These are phyloP conservation scores for Balearica regulorum DNA, from an alignment of 2,797 vertebrate genomes.

Conservation along the genomic window DNA sequence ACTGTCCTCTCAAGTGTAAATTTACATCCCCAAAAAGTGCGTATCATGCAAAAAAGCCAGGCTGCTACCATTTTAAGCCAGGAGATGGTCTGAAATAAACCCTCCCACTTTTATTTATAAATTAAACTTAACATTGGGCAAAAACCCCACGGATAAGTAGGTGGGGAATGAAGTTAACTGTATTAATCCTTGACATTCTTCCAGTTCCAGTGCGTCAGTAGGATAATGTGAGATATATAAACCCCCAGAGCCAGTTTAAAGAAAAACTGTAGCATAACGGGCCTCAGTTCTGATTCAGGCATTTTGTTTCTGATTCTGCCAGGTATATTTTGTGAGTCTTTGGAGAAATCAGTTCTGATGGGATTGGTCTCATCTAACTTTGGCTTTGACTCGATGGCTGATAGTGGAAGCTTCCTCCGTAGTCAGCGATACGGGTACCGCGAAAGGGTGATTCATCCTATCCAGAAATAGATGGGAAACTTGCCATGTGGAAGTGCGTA, in stretches of 20 bases:
- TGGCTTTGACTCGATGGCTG: neutral
- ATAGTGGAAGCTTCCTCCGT: neutral
- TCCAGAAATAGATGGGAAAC: neutral
- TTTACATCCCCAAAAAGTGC: neutral
- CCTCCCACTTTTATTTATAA: neutral
- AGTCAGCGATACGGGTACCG: accelerated
- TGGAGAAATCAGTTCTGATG: neutral
- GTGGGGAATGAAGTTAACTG: neutral
- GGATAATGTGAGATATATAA: neutral
- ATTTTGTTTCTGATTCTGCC: neutral
- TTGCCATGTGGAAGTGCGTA: neutral
- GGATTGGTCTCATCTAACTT: neutral
- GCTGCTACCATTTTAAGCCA: neutral
- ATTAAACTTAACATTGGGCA: neutral
- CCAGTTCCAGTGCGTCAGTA: neutral
- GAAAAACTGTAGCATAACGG: neutral
- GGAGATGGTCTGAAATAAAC: neutral
- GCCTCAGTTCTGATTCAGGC: neutral
- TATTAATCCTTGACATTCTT: neutral
- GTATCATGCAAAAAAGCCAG: neutral
- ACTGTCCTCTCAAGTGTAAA: neutral
- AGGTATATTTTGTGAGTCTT: neutral
- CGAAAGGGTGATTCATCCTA: neutral
- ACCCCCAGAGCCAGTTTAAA: neutral
- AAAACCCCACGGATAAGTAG: neutral